Percentiles rank a stretch among this genome's conserved stretches.
These are phyloP conservation scores for Agapornis canus DNA, from an alignment of 2,797 vertebrate species.

Conservation along the genomic window DNA sequence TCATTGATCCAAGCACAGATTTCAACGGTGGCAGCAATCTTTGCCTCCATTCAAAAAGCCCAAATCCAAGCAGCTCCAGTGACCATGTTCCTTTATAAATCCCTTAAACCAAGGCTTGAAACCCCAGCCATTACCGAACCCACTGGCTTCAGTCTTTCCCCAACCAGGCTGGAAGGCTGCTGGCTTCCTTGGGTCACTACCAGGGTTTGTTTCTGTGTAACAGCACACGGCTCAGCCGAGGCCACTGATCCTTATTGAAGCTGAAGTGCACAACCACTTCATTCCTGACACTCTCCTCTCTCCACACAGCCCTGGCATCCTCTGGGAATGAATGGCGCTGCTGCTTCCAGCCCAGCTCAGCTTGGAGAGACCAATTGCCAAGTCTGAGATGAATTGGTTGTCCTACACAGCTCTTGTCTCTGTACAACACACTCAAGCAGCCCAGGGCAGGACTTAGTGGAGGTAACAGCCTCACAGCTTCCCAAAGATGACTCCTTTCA, in stretches of 20 bases:
- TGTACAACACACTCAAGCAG: not conserved
- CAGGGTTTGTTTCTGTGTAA: not conserved
- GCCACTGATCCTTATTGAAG: not conserved
- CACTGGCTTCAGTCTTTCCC: not conserved
- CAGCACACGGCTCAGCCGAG: accelerated
- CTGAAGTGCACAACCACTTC: not conserved
- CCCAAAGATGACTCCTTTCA: not conserved
- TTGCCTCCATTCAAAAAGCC: not conserved
- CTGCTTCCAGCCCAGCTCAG: not conserved
- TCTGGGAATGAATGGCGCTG: accelerated
- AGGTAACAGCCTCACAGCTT: not conserved
- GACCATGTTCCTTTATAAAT: not conserved
- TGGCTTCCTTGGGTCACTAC: not conserved
- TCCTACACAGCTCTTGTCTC: not conserved
- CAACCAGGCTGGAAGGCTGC: not conserved
- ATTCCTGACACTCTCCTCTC: not conserved
- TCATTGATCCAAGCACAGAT: not conserved
- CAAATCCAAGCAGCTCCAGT: not conserved
- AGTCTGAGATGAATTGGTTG: not conserved
- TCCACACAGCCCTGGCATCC: not conserved
- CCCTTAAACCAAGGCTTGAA: not conserved
- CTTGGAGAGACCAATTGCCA: not conserved
- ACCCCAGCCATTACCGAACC: not conserved
- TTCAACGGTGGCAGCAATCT: not conserved
- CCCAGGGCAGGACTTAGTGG: not conserved